These are phyloP conservation scores for Pseudorectes ferrugineus DNA, from an alignment of 2,113 vertebrate genomes.

Conservation along the genomic window DNA sequence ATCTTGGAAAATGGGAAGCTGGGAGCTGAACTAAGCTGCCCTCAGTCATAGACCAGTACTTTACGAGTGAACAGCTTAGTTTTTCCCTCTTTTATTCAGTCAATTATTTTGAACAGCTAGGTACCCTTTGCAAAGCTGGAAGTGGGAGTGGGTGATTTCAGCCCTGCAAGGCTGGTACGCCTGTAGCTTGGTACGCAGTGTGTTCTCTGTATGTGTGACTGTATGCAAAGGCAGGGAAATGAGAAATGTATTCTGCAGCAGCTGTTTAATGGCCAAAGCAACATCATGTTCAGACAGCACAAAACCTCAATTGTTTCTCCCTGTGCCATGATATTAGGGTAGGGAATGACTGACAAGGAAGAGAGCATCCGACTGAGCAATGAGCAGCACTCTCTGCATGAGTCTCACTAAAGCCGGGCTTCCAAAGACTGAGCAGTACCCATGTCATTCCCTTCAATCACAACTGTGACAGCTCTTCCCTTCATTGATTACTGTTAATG, in stretches of 20 bases:
- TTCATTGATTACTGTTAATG: constrained; percentile 1
- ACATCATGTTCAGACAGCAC: neutral
- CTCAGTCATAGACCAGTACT: neutral
- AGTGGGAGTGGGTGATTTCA: neutral
- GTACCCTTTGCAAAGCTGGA: neutral
- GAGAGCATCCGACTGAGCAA: neutral
- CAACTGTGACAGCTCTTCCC: neutral
- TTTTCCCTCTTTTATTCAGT: neutral
- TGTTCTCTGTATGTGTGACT: neutral
- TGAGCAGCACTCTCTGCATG: neutral
- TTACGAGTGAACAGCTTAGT: neutral
- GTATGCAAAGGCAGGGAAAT: neutral
- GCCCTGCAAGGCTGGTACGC: neutral
- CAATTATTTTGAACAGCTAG: neutral
- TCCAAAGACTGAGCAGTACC: neutral
- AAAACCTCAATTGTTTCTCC: neutral
- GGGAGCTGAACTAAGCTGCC: neutral
- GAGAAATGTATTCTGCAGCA: neutral
- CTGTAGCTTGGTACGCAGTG: neutral
- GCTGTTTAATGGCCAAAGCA: neutral
- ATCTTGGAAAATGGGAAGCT: neutral
- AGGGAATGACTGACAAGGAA: neutral
- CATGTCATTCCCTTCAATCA: constrained; percentile 2
- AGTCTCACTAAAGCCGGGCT: neutral
- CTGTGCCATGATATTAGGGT: neutral